Evolutionary conservation across 2,797 vertebrate genomes (phyloP), one percentile per base, ranked within the genome.

Genomic region (Scolopax bukidnonensis): DNA sequence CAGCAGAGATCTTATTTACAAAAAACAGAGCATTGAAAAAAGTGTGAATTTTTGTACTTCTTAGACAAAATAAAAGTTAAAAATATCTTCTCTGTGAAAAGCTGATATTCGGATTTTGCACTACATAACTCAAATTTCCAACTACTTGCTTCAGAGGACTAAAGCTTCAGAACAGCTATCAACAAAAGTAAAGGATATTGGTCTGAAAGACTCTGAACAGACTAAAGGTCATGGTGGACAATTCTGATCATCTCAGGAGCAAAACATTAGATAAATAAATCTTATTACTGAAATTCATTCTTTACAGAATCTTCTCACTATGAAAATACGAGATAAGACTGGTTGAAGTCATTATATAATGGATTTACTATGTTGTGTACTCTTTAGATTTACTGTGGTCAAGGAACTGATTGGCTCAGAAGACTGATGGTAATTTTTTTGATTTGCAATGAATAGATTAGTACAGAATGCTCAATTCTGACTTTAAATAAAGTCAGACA

Each of bases 391-490:
- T 56, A 81, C 17, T 32, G 15, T 73, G 19, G 19, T 87, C 15
- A 73, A 90, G 30, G 13, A 90, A 73, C 24, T 87, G 65, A 19
- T 32, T 90, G 57, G n/a, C 61, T 95, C 47, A 74, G 47, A 68
- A 76, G 30, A 61, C 2, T 7, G 1, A 30, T 61, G 65, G 27
- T 25, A 61, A 12, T 47, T 63, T 84, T 70, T 85, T 59, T 0
- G 0, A 33, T 82, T 92, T 45, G 6, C n/a, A 73, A 8, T 56
- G 54, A 94, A 68, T 25, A 84, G 71, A 81, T 61, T 61, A 84
- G 65, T 85, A 86, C 50, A 84, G 63, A 95, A 86, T 86, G 59
- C 67, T 94, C 83, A 90, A 59, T 90, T 93, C 54, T 89, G 43
- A 81, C 73, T 94, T 93, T 86, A 94, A 3, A 3, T 47, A 21